phyloP scores from a whole-genome alignment of 2,888 invertebrate genomes.

The Folsomia candida region DNA sequence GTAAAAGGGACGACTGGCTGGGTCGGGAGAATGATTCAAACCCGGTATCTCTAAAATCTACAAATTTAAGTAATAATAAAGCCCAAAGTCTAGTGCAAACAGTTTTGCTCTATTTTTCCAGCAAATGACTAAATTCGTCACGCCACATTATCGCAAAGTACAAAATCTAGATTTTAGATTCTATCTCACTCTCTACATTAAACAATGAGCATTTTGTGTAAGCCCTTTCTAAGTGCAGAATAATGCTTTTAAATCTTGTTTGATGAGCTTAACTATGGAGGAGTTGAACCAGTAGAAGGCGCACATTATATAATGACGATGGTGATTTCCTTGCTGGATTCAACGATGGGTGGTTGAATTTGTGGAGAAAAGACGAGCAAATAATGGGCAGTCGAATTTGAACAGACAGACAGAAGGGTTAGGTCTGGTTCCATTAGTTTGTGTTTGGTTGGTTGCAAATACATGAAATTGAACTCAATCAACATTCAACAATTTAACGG shows the following conservation, averaged over 20 bases:
- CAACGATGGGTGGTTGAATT: background rate
- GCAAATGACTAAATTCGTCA: background rate
- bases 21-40: background rate
- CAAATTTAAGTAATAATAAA: background rate
- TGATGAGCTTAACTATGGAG: slow-evolving; percentile 22
- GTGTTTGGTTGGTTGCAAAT: background rate
- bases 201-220: background rate
- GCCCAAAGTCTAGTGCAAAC: background rate
- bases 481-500: background rate
- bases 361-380: slow-evolving; percentile 15
- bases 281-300: background rate
- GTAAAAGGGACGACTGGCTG: background rate
- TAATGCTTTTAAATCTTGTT: slow-evolving; percentile 32
- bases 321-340: background rate
- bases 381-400: slow-evolving; percentile 9
- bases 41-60: background rate
- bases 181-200: background rate
- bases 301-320: background rate
- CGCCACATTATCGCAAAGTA: background rate
- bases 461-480: background rate
- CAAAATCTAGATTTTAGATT: background rate
- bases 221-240: slow-evolving; percentile 3
- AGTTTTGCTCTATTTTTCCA: background rate
- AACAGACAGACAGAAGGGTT: background rate
- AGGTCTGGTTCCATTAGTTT: background rate